Evolutionary conservation across 2,888 invertebrate genomes (phyloP).

Genomic region (Temnothorax rugatulus): DNA sequence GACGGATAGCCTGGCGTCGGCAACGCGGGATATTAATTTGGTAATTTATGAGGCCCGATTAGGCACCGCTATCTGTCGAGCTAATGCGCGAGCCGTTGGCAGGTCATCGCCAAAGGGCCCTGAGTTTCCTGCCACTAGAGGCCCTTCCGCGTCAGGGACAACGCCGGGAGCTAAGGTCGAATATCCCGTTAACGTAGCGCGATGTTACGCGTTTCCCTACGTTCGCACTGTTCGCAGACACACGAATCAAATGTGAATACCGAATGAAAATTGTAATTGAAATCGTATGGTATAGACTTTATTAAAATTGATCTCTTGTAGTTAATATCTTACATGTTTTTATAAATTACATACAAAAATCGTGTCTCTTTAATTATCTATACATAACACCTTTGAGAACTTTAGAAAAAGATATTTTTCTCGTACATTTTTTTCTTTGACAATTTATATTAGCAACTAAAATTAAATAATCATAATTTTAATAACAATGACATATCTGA

Average conservation of each 20-base stretch:
- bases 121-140: slow-evolving; percentile 74
- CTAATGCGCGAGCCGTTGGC: slow-evolving; percentile 85
- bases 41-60: slow-evolving; percentile 86
- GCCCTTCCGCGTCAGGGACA: slow-evolving; percentile 70
- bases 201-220: slow-evolving; percentile 21
- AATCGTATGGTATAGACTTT: no score
- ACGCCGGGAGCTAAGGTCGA: slow-evolving; percentile 51
- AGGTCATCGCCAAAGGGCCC: slow-evolving; percentile 82
- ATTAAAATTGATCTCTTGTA: neutral
- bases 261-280: slow-evolving; percentile 4
- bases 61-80: slow-evolving; percentile 84
- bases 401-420: neutral
- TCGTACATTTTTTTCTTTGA: neutral
- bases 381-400: neutral
- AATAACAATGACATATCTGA: neutral
- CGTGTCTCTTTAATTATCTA: neutral
- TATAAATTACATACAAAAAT: neutral
- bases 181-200: slow-evolving; percentile 43
- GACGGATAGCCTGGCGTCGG: slow-evolving; percentile 84
- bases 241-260: neutral
- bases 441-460: neutral
- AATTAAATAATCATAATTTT: neutral
- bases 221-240: neutral
- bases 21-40: slow-evolving; percentile 86
- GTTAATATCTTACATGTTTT: neutral